These are phyloP conservation scores for Glaucomys volans DNA, from an alignment of 2,113 vertebrate species.

Conservation along the genomic window DNA sequence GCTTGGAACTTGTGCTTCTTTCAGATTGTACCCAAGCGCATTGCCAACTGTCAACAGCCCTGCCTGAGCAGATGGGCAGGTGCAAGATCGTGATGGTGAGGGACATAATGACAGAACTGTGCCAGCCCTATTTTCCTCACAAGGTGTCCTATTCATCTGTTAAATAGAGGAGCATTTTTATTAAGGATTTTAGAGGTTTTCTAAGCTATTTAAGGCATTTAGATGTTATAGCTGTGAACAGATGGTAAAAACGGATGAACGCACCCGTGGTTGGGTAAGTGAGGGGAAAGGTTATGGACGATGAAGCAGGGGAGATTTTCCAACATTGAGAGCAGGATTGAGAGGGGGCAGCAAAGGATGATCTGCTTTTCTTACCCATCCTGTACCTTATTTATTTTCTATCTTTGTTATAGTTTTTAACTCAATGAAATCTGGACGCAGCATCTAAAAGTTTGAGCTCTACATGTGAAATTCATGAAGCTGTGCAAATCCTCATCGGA, in stretches of 20 bases:
- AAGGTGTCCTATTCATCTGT: slow-evolving; percentile 71
- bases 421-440: background rate
- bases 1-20: slow-evolving; percentile 45
- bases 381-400: background rate
- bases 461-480: background rate
- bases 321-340: background rate
- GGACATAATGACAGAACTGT: slow-evolving; percentile 19
- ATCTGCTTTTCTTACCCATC: background rate
- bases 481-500: background rate
- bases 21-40: slow-evolving; percentile 22
- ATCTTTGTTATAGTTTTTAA: background rate
- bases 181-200: slow-evolving; percentile 54
- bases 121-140: slow-evolving; percentile 52
- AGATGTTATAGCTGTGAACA: slow-evolving; percentile 61
- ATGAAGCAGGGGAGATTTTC: background rate
- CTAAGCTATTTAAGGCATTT: slow-evolving; percentile 52
- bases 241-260: slow-evolving; percentile 71
- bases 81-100: slow-evolving; percentile 28
- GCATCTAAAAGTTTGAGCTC: background rate
- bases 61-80: slow-evolving; percentile 71
- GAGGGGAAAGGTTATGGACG: background rate
- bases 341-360: background rate
- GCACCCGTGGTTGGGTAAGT: rapidly evolving
- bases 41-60: slow-evolving; percentile 55
- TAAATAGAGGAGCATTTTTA: slow-evolving; percentile 55